A percentile compares a stretch with the other conserved stretches of the same genome.
Evolutionary conservation across 2,113 vertebrate genomes (phyloP).

Genomic region (Pipra filicauda): DNA sequence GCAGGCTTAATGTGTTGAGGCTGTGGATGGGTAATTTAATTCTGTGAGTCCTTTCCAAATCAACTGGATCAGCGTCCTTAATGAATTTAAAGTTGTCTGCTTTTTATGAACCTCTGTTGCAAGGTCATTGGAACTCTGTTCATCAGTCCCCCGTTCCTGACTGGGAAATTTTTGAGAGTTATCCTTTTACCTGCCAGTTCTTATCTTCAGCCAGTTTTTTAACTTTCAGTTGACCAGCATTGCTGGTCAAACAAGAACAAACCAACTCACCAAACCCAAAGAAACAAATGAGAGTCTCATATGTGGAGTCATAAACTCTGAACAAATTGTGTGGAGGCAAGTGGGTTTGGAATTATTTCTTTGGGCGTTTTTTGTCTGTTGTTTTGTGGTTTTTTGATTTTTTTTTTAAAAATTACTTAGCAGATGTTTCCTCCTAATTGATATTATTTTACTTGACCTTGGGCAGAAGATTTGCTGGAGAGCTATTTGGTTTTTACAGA

Average conservation of each 20-base stretch:
- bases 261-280: neutral
- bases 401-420: neutral
- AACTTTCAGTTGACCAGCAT: neutral
- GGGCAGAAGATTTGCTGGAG: neutral
- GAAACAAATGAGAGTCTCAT: neutral
- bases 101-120: neutral
- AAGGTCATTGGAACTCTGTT: neutral
- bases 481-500: neutral
- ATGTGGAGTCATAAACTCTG: neutral
- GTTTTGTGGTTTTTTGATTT: neutral
- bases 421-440: neutral
- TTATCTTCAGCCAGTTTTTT: neutral
- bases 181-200: neutral
- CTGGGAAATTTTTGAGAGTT: neutral
- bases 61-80: neutral
- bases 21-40: neutral
- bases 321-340: neutral
- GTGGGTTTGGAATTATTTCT: neutral
- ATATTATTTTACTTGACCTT: neutral
- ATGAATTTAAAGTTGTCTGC: neutral
- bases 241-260: neutral
- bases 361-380: accelerated
- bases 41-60: neutral
- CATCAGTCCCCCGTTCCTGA: neutral
- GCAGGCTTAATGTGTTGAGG: neutral